Conservation (phyloP, 2,888 invertebrate species). For the Molorchus minor region DNA sequence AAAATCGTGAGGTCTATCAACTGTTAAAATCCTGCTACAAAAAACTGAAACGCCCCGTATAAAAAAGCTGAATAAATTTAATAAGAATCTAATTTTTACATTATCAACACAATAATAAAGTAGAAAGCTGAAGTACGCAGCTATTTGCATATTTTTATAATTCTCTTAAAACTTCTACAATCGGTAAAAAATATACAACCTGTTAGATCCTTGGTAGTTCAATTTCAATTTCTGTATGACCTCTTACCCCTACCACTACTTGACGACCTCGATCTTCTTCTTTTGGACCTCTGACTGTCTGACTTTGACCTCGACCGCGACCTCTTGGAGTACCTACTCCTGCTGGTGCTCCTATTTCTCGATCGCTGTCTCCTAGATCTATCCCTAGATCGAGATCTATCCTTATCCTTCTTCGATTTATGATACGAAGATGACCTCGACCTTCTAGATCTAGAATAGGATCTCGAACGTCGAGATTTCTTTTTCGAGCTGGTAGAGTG, state of each 20-base stretch:
- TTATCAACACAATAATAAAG: too few relatives aligned
- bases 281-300: slow-evolving; percentile 24
- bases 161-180: slow-evolving; percentile 2
- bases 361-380: slow-evolving; percentile 39
- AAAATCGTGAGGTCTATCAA: too few relatives aligned
- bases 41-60: neutral
- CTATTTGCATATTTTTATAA: slow-evolving; percentile 32
- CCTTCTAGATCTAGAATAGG: slow-evolving; percentile 16
- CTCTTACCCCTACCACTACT: slow-evolving; percentile 52
- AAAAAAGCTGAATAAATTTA: too few relatives aligned
- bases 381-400: slow-evolving; percentile 37
- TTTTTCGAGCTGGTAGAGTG: slow-evolving; percentile 30
- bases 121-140: too few relatives aligned
- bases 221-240: slow-evolving; percentile 48
- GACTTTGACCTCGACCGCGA: slow-evolving; percentile 34
- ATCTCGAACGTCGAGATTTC: slow-evolving; percentile 31
- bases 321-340: slow-evolving; percentile 36
- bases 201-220: slow-evolving; percentile 31
- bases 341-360: slow-evolving; percentile 35
- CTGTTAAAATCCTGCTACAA: too few relatives aligned
- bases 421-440: slow-evolving; percentile 41
- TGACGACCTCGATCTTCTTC: slow-evolving; percentile 37
- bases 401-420: too few relatives aligned
- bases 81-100: too few relatives aligned
- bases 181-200: slow-evolving; percentile 40